phyloP scores from a whole-genome alignment of 2,797 vertebrate genomes.

The Xyrichtys novacula region DNA sequence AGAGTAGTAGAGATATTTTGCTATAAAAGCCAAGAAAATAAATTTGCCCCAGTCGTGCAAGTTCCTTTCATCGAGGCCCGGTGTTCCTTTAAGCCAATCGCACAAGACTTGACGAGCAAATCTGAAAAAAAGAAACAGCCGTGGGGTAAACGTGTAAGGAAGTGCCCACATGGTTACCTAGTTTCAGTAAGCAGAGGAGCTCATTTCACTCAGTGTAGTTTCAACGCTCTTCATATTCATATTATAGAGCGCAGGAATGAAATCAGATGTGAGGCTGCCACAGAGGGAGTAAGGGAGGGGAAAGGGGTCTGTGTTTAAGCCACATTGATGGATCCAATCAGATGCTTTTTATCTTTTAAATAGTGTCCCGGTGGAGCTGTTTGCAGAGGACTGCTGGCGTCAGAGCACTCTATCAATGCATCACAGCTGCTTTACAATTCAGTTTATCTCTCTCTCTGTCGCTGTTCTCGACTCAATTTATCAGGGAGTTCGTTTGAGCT shows the following conservation, averaged over 20 bases:
- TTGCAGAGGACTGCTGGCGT: constrained; percentile 58
- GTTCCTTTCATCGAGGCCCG: constrained; percentile 6
- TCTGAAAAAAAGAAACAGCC: constrained; percentile 43
- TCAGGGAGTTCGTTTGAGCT: constrained; percentile 67
- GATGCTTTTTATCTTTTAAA: constrained; percentile 59
- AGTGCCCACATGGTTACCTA: constrained; percentile 36
- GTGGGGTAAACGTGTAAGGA: constrained; percentile 23
- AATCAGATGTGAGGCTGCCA: constrained; percentile 20
- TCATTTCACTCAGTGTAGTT: constrained; percentile 15
- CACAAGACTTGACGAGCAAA: constrained; percentile 51
- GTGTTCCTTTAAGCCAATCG: constrained; percentile 20
- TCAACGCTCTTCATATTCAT: constrained; percentile 24
- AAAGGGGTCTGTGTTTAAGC: constrained; percentile 35
- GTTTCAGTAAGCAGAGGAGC: constrained; percentile 30
- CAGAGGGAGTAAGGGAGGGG: constrained; percentile 7
- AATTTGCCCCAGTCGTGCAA: constrained; percentile 6
- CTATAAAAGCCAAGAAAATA: constrained; percentile 39
- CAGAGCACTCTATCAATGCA: constrained; percentile 68
- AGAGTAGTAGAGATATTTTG: constrained; percentile 44
- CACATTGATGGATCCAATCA: constrained; percentile 67
- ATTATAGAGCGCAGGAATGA: constrained; percentile 12
- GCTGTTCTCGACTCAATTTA: constrained; percentile 76
- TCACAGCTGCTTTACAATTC: constrained; percentile 74
- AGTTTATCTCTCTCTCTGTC: constrained; percentile 74
- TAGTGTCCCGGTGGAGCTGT: constrained; percentile 57